phyloP scores from a whole-genome alignment of 2,888 invertebrate genomes.

The Lasioglossum malachurum region DNA sequence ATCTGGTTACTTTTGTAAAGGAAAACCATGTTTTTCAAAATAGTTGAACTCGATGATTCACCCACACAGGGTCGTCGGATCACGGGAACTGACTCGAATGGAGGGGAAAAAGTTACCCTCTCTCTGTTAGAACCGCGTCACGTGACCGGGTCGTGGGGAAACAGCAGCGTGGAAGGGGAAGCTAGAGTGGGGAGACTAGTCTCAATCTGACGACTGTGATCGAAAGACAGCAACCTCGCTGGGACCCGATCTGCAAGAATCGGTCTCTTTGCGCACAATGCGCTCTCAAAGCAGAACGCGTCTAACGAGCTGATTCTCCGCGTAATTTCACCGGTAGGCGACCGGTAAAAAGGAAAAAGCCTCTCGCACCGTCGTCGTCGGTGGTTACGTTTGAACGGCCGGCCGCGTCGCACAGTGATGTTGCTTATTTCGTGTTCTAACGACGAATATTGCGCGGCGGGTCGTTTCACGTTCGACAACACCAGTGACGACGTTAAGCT shows the following conservation, averaged over 20 bases:
- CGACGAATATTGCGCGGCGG: slow-evolving; percentile 42
- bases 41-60: too few species aligned
- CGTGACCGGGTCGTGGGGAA: too few species aligned
- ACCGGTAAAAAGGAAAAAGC: neutral
- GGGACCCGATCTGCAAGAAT: neutral
- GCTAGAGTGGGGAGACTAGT: too few species aligned
- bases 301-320: slow-evolving; percentile 12
- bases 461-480: slow-evolving; percentile 68
- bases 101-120: too few species aligned
- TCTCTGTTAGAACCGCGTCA: too few species aligned
- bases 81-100: too few species aligned
- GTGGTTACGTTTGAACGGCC: neutral
- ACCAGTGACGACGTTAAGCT: slow-evolving; percentile 62
- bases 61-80: too few species aligned
- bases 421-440: slow-evolving; percentile 41
- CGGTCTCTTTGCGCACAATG: neutral
- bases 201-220: too few species aligned
- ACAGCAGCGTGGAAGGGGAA: too few species aligned
- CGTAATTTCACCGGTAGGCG: neutral
- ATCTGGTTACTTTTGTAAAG: neutral
- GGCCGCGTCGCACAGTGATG: neutral
- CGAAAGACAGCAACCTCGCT: too few species aligned
- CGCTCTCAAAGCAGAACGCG: neutral
- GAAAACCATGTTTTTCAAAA: neutral
- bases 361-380: neutral